A percentile compares a stretch with the other conserved stretches of the same genome.
These are phyloP conservation scores for Tolmerus cingulatus DNA, from an alignment of 2,888 invertebrate species.

Conservation along the genomic window DNA sequence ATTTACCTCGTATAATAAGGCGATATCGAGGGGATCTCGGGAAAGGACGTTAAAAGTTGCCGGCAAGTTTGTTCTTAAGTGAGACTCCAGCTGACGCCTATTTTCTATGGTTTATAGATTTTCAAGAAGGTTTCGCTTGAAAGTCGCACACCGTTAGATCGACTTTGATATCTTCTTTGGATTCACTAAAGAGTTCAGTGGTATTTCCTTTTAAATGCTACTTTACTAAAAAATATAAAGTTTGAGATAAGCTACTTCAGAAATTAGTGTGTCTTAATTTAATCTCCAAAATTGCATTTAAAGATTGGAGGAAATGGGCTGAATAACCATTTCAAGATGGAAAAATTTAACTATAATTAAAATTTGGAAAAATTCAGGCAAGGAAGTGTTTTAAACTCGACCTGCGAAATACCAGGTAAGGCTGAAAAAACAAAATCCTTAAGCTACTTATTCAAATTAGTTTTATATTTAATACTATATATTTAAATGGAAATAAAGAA, in stretches of 20 bases:
- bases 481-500: too few species aligned
- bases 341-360: too few species aligned
- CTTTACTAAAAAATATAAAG: neutral
- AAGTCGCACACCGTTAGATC: slow-evolving; percentile 1
- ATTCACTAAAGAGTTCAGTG: neutral
- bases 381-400: too few species aligned
- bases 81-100: slow-evolving; percentile 48
- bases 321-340: too few species aligned
- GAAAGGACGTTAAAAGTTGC: slow-evolving; percentile 39
- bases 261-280: too few species aligned
- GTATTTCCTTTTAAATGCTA: neutral
- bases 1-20: slow-evolving; percentile 39
- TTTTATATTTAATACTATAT: too few species aligned
- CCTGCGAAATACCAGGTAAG: too few species aligned
- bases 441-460: too few species aligned
- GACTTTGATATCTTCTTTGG: slow-evolving; percentile 24
- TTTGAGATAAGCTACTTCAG: neutral
- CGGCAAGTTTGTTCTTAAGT: slow-evolving; percentile 48
- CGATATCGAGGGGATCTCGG: slow-evolving; percentile 36
- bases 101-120: slow-evolving; percentile 49
- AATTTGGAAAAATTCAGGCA: too few species aligned
- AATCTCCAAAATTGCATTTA: too few species aligned
- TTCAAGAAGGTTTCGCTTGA: slow-evolving; percentile 12
- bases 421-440: too few species aligned
- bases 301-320: too few species aligned